These are phyloP conservation scores for Rhyacophila evoluta DNA, from an alignment of 2,888 invertebrate genomes.

Conservation along the genomic window DNA sequence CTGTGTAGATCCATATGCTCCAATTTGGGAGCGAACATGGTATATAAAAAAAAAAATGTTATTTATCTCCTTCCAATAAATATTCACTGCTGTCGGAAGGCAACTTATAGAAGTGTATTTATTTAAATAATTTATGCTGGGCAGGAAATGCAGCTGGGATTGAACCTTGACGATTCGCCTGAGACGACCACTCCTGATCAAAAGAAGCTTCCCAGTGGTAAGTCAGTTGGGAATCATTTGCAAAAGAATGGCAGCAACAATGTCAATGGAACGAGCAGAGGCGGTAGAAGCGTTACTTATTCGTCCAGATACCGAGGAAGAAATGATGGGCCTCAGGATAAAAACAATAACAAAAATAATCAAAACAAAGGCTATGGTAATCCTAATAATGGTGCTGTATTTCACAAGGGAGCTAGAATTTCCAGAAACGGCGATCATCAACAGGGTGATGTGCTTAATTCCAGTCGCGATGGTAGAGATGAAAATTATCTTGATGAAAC, in stretches of 20 bases:
- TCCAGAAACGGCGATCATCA: not conserved
- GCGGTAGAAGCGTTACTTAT: slow-evolving; percentile 32
- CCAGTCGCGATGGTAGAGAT: not conserved
- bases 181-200: slow-evolving; percentile 28
- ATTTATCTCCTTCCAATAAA: too few relatives aligned
- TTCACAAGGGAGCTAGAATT: not conserved
- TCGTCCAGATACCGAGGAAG: slow-evolving; percentile 25
- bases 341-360: slow-evolving; percentile 31
- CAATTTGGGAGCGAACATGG: too few relatives aligned
- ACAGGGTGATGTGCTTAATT: not conserved
- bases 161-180: slow-evolving; percentile 45
- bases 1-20: too few relatives aligned
- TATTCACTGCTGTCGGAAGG: too few relatives aligned
- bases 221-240: slow-evolving; percentile 20
- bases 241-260: slow-evolving; percentile 33
- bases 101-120: too few relatives aligned
- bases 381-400: not conserved
- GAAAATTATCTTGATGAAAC: not conserved
- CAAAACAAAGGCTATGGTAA: slow-evolving; percentile 27
- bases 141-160: slow-evolving; percentile 49
- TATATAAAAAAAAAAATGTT: too few relatives aligned
- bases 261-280: slow-evolving; percentile 27
- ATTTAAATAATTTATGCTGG: too few relatives aligned
- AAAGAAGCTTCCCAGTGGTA: slow-evolving; percentile 35
- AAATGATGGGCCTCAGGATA: slow-evolving; percentile 28